Conservation (phyloP, 37 sponge, comb jelly and placozoan genomes). For the Ianthella basta region DNA sequence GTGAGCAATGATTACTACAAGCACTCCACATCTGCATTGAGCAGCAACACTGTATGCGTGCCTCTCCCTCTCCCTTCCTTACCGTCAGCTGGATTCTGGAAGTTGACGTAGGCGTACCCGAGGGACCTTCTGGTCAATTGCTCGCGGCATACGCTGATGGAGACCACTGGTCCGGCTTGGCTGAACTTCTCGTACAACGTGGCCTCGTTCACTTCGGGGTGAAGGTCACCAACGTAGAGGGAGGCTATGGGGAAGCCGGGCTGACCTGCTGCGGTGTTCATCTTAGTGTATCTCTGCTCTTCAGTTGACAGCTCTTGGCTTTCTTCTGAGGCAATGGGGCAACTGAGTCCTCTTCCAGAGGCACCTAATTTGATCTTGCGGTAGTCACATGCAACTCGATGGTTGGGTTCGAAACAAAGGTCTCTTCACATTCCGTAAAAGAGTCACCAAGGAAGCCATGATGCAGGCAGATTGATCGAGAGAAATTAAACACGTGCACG, state of each 20-base stretch:
- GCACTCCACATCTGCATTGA: no score
- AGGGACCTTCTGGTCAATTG: conserved; percentile 92
- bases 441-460: no score
- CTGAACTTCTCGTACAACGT: conserved; percentile 98
- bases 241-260: conserved; percentile 83
- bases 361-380: no score
- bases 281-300: not conserved
- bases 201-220: conserved; percentile 93
- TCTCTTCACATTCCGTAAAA: no score
- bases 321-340: no score
- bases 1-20: not conserved
- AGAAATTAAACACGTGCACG: no score
- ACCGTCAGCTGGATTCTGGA: conserved; percentile 95
- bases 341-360: no score
- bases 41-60: no score
- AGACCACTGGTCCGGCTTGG: conserved; percentile 89
- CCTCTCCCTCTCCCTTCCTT: conserved; percentile 34
- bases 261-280: not conserved
- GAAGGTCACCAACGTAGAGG: conserved; percentile 97
- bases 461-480: no score
- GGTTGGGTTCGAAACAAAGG: no score
- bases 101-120: conserved; percentile 99
- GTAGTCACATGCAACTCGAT: conserved; percentile 67
- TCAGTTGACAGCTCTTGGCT: not conserved
- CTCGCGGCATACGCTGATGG: conserved; percentile 98